phyloP scores from a whole-genome alignment of 2,113 vertebrate genomes.

The Eublepharis macularius region DNA sequence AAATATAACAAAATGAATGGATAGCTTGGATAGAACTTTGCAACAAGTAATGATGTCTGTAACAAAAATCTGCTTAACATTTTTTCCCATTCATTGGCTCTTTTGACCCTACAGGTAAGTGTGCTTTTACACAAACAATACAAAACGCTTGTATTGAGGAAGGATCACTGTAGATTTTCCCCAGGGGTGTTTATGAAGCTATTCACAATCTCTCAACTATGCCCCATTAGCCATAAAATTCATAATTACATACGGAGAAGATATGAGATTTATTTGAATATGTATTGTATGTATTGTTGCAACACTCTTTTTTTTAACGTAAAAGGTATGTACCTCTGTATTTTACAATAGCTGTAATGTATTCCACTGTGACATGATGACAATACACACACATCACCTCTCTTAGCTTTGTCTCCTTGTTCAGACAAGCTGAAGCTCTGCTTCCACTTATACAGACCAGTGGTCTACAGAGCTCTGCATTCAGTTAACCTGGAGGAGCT shows the following conservation, averaged over 20 bases:
- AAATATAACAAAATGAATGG: slow-evolving; percentile 35
- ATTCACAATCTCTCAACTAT: neutral
- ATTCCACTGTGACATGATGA: too few species aligned
- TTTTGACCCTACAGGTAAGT: neutral
- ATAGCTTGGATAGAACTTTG: slow-evolving; percentile 49
- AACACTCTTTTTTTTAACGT: neutral
- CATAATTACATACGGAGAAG: neutral
- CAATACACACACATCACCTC: too few species aligned
- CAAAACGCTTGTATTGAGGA: neutral
- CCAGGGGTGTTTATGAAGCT: neutral
- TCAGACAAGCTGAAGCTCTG: too few species aligned
- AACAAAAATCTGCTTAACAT: neutral
- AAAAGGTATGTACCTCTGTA: neutral
- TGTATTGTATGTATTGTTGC: too few species aligned
- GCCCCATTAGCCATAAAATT: neutral
- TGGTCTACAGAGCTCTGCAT: neutral
- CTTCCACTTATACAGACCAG: neutral
- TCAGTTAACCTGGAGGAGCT: neutral
- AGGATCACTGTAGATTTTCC: neutral
- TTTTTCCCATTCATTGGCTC: neutral
- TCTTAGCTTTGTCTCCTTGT: neutral
- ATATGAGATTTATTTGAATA: too few species aligned
- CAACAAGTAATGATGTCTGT: slow-evolving; percentile 15
- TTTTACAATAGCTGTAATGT: neutral
- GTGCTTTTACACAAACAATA: neutral